These are phyloP conservation scores for Condylura cristata DNA, from an alignment of 2,113 vertebrate species.

Conservation along the genomic window DNA sequence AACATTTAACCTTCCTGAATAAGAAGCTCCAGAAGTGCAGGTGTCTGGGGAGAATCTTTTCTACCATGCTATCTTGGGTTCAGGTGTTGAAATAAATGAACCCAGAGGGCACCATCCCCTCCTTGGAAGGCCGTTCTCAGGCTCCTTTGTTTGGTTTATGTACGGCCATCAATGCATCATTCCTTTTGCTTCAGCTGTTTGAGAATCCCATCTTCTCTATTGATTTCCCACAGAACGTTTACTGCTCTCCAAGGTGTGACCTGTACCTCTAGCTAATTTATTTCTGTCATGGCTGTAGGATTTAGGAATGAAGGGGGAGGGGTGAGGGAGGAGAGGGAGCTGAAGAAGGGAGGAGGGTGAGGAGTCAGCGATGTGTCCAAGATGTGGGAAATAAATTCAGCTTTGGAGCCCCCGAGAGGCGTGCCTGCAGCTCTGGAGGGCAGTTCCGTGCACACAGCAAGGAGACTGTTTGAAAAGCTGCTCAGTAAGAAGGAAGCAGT, in stretches of 20 bases:
- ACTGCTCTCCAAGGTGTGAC: conserved; percentile 88
- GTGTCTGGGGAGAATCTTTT: not conserved
- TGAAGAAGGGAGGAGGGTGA: conserved; percentile 19
- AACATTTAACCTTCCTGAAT: not conserved
- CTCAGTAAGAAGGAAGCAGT: conserved; percentile 57
- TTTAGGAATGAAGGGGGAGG: conserved; percentile 76
- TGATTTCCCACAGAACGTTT: conserved; percentile 84
- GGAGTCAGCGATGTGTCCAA: conserved; percentile 69
- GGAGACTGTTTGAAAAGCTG: conserved; percentile 65
- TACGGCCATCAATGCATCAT: conserved; percentile 78
- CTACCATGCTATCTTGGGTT: not conserved
- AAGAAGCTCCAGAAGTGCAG: not conserved
- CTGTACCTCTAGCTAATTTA: conserved; percentile 87
- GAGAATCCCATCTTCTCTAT: conserved; percentile 83
- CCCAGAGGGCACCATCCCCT: conserved; percentile 56
- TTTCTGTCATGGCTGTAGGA: conserved; percentile 86
- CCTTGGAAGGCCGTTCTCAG: conserved; percentile 68
- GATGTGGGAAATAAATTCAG: conserved; percentile 80
- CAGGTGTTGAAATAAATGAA: conserved; percentile 78
- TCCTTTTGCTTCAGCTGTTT: conserved; percentile 83
- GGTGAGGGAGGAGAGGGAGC: conserved; percentile 7
- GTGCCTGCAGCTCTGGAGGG: conserved; percentile 62
- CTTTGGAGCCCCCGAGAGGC: conserved; percentile 55
- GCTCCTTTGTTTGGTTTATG: conserved; percentile 83
- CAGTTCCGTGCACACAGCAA: conserved; percentile 1